Evolutionary conservation across 2,888 invertebrate genomes (phyloP).

Genomic region (Carabus problematicus): DNA sequence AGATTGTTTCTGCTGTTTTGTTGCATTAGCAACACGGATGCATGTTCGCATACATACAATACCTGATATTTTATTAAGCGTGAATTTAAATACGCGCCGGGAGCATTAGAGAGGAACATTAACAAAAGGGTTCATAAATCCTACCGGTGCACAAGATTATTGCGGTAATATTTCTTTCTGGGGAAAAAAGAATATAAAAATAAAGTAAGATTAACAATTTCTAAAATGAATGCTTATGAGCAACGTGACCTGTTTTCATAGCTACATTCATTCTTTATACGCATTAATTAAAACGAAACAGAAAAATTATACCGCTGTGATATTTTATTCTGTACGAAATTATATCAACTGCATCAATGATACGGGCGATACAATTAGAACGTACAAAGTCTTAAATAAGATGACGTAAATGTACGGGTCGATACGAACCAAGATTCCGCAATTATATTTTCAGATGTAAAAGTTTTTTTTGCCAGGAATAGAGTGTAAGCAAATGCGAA

Average conservation of each 20-base stretch:
- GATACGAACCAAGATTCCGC: too few species aligned
- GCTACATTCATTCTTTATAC: slow-evolving; percentile 17
- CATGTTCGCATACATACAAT: slow-evolving; percentile 8
- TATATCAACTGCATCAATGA: too few species aligned
- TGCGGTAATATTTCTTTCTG: slow-evolving; percentile 30
- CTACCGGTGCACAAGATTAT: slow-evolving; percentile 25
- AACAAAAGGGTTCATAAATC: slow-evolving; percentile 40
- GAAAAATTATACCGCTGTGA: slow-evolving; percentile 8
- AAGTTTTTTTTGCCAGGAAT: slow-evolving; percentile 13
- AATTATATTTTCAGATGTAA: slow-evolving; percentile 16
- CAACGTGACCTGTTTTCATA: slow-evolving; percentile 10
- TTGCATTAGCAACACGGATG: background rate
- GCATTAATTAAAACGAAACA: slow-evolving; percentile 25
- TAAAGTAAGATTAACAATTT: slow-evolving; percentile 34
- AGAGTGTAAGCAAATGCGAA: background rate
- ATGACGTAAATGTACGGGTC: too few species aligned
- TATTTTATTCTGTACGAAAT: background rate
- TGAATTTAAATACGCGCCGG: slow-evolving; percentile 26
- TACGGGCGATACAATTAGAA: too few species aligned
- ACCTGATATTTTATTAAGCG: slow-evolving; percentile 35
- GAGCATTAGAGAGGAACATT: slow-evolving; percentile 22
- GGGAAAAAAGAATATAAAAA: slow-evolving; percentile 27
- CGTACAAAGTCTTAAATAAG: too few species aligned
- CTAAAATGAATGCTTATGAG: slow-evolving; percentile 20
- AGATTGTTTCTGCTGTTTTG: background rate